These are phyloP conservation scores for Caenorhabditis remanei DNA, from an alignment of 1,140 invertebrate genomes.

Conservation along the genomic window DNA sequence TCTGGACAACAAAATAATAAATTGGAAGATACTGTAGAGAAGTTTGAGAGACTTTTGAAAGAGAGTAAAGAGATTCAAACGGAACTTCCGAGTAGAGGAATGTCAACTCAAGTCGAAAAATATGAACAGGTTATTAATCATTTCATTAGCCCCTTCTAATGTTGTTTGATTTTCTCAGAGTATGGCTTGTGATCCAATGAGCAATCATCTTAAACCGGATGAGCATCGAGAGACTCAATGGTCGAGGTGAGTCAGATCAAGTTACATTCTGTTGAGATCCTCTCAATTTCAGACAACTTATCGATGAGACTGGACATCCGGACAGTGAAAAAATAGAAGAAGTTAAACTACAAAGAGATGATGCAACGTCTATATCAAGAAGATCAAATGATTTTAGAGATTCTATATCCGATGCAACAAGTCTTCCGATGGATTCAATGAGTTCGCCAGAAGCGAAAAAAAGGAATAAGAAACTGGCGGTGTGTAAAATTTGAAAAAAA, in stretches of 20 bases:
- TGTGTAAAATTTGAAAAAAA: not conserved
- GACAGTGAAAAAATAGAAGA: not conserved
- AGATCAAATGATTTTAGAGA: conserved; percentile 62
- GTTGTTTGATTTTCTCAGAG: conserved; percentile 50
- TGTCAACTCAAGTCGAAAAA: conserved; percentile 40
- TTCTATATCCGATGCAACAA: conserved; percentile 76
- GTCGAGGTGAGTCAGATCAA: conserved; percentile 33
- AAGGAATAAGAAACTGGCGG: not conserved
- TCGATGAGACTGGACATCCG: conserved; percentile 17
- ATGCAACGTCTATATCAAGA: conserved; percentile 34
- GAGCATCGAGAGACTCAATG: conserved; percentile 59
- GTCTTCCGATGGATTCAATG: conserved; percentile 72
- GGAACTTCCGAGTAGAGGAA: conserved; percentile 54
- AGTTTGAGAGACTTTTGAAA: conserved; percentile 69
- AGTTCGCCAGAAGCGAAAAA: conserved; percentile 23
- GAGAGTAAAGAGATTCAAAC: conserved; percentile 74
- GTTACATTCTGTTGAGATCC: not conserved
- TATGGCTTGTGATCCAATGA: conserved; percentile 64
- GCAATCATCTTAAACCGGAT: not conserved
- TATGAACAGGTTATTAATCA: not conserved
- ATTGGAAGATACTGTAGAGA: conserved; percentile 69
- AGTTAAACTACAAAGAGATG: conserved; percentile 2
- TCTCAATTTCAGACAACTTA: conserved; percentile 8
- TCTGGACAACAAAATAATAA: conserved; percentile 72
- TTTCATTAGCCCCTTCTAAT: not conserved